Base-by-base conservation (phyloP, 2,888 invertebrate species). In the Noctua janthina region DNA sequence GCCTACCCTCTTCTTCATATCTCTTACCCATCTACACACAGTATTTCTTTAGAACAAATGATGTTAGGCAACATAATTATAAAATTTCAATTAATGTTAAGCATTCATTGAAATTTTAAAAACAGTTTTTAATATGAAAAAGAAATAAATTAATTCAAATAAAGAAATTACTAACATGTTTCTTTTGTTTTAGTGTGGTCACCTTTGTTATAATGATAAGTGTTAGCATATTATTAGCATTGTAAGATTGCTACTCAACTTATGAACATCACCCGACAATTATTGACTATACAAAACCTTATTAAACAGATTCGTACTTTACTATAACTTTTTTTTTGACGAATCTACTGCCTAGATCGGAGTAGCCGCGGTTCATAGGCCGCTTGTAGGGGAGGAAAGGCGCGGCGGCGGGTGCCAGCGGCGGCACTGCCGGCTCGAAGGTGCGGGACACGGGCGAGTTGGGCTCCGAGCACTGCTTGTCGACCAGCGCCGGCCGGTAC, bases 281-380 rank as follows among this genome's bases (percentile, higher is more conserved):
- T n/a, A n/a, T 54, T 49, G 39, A 23, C 39, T 23, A 17, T 66
- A 15, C 20, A 49, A 51, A 68, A 68, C 23, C 20, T 43, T 51
- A 43, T 43, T 51, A 35, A 70, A 78, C 15, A 59, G 35, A 54
- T 73, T 56, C 74, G 90, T 94, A 98, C 98, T 99, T 98, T 92
- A 99, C 97, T 74, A 99, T 98, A 81, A 99, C 98, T 95, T 98
- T 98, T 96, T 99, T 99, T 93, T 98, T 98, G 92, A 95, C 95
- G 91, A 98, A 98, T 93, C 98, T 97, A 93, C 98, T 98, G 87
- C 98, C 98, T 89, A 98, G 97, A 94, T 98, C 98, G 67, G 98
- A 98, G 94, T 98, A 98, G 62, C 98, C 98, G 83, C 98, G 95
- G 92, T 98, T 97, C 97, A 98, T 98, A 76, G 98, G 98, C 86